A percentile compares a stretch with the other conserved stretches of the same genome.
Conservation (phyloP, 2,113 vertebrate species). For the Holacanthus passer region DNA sequence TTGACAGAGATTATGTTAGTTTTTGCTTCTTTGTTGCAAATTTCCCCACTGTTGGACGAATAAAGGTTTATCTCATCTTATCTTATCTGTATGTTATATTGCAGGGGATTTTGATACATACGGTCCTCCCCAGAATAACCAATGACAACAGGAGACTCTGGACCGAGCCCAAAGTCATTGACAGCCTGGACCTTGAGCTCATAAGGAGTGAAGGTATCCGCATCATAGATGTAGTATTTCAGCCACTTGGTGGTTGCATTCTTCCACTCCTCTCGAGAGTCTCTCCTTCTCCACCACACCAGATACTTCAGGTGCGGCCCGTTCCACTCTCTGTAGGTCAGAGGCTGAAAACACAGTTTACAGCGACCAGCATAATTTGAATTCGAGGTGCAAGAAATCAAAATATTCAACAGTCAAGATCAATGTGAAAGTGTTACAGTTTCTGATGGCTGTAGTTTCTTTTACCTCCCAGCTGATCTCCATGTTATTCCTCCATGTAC, state of each 20-base stretch:
- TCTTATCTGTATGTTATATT: neutral
- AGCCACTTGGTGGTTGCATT: constrained; percentile 90
- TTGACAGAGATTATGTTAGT: neutral
- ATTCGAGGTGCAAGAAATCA: neutral
- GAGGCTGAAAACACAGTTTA: constrained; percentile 55
- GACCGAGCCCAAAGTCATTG: constrained; percentile 94
- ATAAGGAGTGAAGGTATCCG: constrained; percentile 94
- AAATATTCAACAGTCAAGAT: neutral
- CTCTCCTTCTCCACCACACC: constrained; percentile 92
- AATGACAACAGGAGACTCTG: constrained; percentile 90
- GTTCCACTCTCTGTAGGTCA: constrained; percentile 90
- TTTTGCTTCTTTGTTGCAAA: too few relatives aligned
- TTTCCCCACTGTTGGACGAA: too few relatives aligned
- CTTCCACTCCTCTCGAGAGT: constrained; percentile 92
- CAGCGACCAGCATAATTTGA: neutral
- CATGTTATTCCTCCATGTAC: constrained; percentile 97
- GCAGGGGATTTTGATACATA: constrained; percentile 83
- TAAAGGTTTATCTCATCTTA: too few relatives aligned
- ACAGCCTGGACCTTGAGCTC: constrained; percentile 96
- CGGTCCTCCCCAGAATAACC: constrained; percentile 98
- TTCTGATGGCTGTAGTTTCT: neutral
- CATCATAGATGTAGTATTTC: constrained; percentile 91
- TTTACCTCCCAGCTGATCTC: constrained; percentile 97
- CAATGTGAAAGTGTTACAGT: neutral
- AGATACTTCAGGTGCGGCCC: constrained; percentile 95